phyloP scores from a whole-genome alignment of 2,113 vertebrate species.

The Pseudopipra pipra region DNA sequence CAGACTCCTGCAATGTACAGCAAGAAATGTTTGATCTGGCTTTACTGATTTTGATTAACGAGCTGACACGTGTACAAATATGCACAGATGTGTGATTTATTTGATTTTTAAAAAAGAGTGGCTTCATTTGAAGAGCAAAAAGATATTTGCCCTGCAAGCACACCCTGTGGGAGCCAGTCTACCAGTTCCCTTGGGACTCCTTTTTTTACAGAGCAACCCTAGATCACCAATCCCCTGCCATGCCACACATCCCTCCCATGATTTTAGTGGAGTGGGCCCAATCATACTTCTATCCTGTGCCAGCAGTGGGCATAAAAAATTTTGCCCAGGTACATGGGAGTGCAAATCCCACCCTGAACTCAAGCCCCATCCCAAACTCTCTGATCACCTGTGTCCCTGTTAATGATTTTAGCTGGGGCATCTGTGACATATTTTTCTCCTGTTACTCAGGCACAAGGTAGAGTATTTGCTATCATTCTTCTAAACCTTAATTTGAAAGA shows the following conservation, averaged over 20 bases:
- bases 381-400: neutral
- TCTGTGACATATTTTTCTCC: neutral
- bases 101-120: neutral
- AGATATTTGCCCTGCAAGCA: neutral
- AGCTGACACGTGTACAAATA: neutral
- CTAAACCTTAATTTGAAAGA: neutral
- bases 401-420: neutral
- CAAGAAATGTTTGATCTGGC: neutral
- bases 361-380: neutral
- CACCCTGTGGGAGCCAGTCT: fast-evolving
- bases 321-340: neutral
- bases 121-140: neutral
- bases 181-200: fast-evolving
- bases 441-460: neutral
- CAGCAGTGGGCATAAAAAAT: neutral
- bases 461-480: neutral
- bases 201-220: neutral
- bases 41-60: neutral
- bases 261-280: neutral
- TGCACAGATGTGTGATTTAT: neutral
- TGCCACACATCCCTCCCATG: fast-evolving
- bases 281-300: neutral
- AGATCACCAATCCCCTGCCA: neutral
- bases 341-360: neutral
- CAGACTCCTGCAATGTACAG: neutral